phyloP scores from a whole-genome alignment of 2,113 vertebrate genomes.

The Brienomyrus brachyistius region DNA sequence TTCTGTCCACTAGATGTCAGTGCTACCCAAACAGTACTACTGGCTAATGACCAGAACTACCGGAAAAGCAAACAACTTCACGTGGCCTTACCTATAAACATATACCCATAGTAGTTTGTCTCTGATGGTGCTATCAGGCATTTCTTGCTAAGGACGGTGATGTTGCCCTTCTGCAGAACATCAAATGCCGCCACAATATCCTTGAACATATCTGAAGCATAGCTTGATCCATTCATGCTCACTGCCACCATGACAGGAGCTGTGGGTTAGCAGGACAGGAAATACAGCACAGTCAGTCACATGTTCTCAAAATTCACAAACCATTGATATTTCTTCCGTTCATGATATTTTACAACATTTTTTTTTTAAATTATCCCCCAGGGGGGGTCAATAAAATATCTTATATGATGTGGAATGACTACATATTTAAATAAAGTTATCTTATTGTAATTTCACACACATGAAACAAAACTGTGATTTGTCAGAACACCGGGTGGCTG shows the following conservation, averaged over 20 bases:
- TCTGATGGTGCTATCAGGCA: constrained; percentile 63
- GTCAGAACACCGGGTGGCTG: neutral
- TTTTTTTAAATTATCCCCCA: neutral
- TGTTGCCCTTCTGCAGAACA: constrained; percentile 65
- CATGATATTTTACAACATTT: neutral
- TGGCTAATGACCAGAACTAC: neutral
- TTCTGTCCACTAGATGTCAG: constrained; percentile 32
- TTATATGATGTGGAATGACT: neutral
- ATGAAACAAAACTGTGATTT: neutral
- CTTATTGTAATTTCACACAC: neutral
- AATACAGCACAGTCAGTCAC: neutral
- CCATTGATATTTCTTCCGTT: neutral
- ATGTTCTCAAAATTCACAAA: neutral
- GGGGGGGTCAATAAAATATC: neutral
- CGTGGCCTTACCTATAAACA: constrained; percentile 54
- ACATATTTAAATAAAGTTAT: neutral
- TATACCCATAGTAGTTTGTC: constrained; percentile 47
- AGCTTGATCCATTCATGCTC: constrained; percentile 66
- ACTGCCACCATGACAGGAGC: constrained; percentile 59
- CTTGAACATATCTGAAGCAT: constrained; percentile 67
- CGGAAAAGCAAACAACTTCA: neutral
- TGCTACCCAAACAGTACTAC: neutral
- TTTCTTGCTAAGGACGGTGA: constrained; percentile 68
- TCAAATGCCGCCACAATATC: constrained; percentile 72
- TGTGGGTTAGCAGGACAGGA: constrained; percentile 29